Conservation (phyloP, 2,888 invertebrate species). For the Drosophila ochracea region DNA sequence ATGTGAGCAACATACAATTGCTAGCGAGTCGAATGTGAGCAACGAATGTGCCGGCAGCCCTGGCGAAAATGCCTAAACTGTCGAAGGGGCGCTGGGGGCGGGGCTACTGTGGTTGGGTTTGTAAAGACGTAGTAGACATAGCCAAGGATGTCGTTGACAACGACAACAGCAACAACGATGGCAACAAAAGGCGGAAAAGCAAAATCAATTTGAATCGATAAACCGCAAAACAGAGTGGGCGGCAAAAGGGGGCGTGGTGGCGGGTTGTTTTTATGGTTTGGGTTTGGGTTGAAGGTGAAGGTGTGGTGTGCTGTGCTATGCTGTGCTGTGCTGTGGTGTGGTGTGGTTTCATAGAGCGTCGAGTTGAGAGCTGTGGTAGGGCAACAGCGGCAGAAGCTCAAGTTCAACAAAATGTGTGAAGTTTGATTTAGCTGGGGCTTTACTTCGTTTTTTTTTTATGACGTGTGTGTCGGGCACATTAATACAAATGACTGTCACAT, state of each 20-base stretch:
- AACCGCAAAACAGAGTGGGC: conserved; percentile 68
- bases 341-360: neutral
- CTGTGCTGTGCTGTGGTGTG: neutral
- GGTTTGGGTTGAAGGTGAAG: neutral
- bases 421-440: conserved; percentile 61
- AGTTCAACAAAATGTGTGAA: conserved; percentile 60
- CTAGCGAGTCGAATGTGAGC: conserved; percentile 16
- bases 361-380: neutral
- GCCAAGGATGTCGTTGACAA: conserved; percentile 60
- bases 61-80: conserved; percentile 21
- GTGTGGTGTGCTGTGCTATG: neutral
- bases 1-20: conserved; percentile 47
- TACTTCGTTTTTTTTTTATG: conserved; percentile 21
- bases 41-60: neutral
- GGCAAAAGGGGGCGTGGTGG: conserved; percentile 13
- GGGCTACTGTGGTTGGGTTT: conserved; percentile 3
- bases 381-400: conserved; percentile 41
- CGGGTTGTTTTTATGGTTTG: neutral
- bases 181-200: conserved; percentile 53
- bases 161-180: conserved; percentile 24
- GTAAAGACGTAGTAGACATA: conserved; percentile 53
- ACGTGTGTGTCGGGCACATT: conserved; percentile 61
- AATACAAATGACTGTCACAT: conserved; percentile 79
- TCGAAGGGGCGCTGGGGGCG: neutral
- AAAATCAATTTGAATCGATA: conserved; percentile 78